These are phyloP conservation scores for Morpho deidamia DNA, from an alignment of 2,888 invertebrate genomes.

Conservation along the genomic window DNA sequence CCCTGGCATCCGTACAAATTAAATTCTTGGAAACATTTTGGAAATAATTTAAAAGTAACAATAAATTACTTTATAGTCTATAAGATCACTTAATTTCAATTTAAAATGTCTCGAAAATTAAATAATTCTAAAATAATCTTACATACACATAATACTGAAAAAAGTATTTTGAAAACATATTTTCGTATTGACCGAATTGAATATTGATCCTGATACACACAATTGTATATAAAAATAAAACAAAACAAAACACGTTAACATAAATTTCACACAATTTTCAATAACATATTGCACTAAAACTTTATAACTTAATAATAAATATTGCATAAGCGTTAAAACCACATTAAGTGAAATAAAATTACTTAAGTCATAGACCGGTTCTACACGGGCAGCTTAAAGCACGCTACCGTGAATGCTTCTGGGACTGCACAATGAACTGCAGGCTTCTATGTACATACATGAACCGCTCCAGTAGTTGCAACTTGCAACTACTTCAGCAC, in stretches of 20 bases:
- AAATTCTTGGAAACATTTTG: conserved; percentile 59
- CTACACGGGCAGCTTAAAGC: too few species aligned
- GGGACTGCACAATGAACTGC: too few species aligned
- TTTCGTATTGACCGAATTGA: conserved; percentile 50
- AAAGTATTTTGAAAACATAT: conserved; percentile 52
- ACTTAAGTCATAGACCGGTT: conserved; percentile 37
- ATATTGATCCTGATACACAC: conserved; percentile 40
- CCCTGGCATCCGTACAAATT: conserved; percentile 47
- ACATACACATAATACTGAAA: conserved; percentile 73
- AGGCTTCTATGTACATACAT: too few species aligned
- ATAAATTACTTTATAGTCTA: conserved; percentile 72
- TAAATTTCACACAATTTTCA: conserved; percentile 72
- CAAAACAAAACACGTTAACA: conserved; percentile 68
- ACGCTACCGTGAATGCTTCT: too few species aligned
- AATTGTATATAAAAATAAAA: conserved; percentile 55
- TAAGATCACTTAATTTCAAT: conserved; percentile 65
- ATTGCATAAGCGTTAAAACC: conserved; percentile 71
- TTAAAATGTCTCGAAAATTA: conserved; percentile 60
- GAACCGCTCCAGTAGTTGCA: too few species aligned
- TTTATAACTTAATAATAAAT: conserved; percentile 76
- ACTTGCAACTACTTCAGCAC: too few species aligned
- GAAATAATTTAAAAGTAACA: conserved; percentile 73
- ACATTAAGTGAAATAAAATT: conserved; percentile 60
- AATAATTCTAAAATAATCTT: conserved; percentile 45
- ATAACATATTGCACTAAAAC: conserved; percentile 76